Evolutionary conservation across 2,113 vertebrate species (phyloP), one percentile per base, ranked within the genome.

Genomic region (Amblyopsis rosae): DNA sequence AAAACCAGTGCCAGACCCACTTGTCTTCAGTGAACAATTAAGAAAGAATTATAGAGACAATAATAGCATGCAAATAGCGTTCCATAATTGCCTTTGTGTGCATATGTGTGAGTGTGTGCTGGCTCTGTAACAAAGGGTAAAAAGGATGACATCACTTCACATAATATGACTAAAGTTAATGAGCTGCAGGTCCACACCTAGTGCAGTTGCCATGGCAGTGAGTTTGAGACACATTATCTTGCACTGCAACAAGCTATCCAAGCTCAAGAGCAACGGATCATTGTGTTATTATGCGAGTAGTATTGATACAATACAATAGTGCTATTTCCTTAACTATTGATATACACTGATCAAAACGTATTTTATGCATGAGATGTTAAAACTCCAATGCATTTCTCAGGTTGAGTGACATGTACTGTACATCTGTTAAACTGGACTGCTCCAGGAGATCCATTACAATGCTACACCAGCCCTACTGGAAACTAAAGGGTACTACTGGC

Each of bases 71-170:
- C 17, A 59, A 41, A 41, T 41, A 41, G 35, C 35, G 35, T 41
- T 41, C 35, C 35, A 66, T 6, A 41, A 76, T 69, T 60, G n/a
- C 46, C 48, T 60, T 26, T 32, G 11, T 59, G 67, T 49, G 54
- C 63, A 72, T 56, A 16, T 69, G 12, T 49, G n/a, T n/a, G 2
- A 26, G 1, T 62, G 59, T 17, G 72, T 60, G 17, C 46, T 70
- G 76, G 68, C 60, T 0, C 55, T 35, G 57, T 74, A 63, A 61
- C 59, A 75, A 70, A 81, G 67, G 8, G 0, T 56, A 58, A 54
- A 35, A 41, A 59, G 59, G 13, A 65, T 81, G 79, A 85, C 47
- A 64, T 87, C 86, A 79, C 58, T 54, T 33, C 68, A 75, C 59
- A 65, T 51, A 67, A 55, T 26, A 66, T 70, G 65, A 74, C 68